Evolutionary conservation across 2,797 vertebrate species (phyloP).

Genomic region (Anguilla anguilla): DNA sequence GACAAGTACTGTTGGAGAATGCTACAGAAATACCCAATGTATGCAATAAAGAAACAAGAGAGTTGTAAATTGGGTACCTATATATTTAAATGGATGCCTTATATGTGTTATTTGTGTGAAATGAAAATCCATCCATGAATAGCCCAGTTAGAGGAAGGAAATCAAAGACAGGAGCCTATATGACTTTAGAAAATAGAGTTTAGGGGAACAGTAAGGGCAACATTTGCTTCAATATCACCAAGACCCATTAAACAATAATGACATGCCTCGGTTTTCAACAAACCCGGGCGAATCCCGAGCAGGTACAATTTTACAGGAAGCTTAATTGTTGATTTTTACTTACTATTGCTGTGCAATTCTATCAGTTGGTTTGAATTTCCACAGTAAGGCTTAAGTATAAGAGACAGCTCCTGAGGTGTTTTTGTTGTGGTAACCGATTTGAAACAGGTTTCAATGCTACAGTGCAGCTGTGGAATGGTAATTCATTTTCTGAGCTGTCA

Average conservation of each 20-base stretch:
- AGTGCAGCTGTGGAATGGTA: constrained; percentile 1
- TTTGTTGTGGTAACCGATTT: background rate
- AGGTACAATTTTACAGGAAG: background rate
- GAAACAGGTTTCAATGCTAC: constrained; percentile 5
- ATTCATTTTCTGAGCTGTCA: constrained; percentile 9
- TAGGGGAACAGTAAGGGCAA: background rate
- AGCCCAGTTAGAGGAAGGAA: background rate
- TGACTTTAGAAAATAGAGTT: background rate
- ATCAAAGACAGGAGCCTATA: background rate
- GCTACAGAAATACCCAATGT: background rate
- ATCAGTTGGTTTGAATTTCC: background rate
- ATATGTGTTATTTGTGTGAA: background rate
- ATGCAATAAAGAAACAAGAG: background rate
- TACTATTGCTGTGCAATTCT: background rate
- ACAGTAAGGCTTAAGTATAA: background rate
- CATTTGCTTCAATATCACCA: background rate
- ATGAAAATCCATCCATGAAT: background rate
- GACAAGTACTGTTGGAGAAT: background rate
- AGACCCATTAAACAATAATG: background rate
- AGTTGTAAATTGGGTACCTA: background rate
- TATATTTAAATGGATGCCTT: background rate
- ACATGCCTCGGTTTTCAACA: background rate
- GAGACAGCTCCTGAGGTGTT: background rate
- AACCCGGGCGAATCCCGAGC: background rate
- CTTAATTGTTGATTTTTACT: background rate